Evolutionary conservation across 2,797 vertebrate genomes (phyloP), one percentile per base, ranked within the genome.

Genomic region (Catharus ustulatus): DNA sequence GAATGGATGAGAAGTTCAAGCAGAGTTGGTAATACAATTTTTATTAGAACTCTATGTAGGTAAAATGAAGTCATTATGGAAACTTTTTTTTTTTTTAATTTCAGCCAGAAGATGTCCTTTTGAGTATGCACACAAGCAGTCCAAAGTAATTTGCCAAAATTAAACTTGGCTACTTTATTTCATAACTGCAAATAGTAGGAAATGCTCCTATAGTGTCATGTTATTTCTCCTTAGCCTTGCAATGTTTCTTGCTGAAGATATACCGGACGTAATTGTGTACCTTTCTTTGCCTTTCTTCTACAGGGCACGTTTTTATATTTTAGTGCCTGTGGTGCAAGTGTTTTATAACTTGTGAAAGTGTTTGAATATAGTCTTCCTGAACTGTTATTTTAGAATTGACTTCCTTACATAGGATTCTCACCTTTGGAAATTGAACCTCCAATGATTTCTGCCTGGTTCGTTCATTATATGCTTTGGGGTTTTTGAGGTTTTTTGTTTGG

Each of bases 281-380:
- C 78, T 97, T 96, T 86, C 84, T 91, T 77, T 95, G 72, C 90
- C 92, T 89, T 92, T 85, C 87, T 95, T 91, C 89, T 54, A 36
- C 91, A 72, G 66, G 42, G 68, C 75, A 83, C 72, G 86, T 90
- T 96, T 86, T 93, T 97, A 91, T 87, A 91, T 97, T 82, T 93
- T 94, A 77, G 81, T 86, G 74, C 46, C 54, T 89, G 17, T 64
- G 85, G 68, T 97, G 72, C 90, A 94, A 92, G 66, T 92, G 85
- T 94, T 96, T 95, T 96, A 51, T 95, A 96, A 88, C 97, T 97
- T 96, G 94, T 88, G 58, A 74, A 92, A 89, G 55, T 80, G 40
- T 92, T 96, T 94, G 89, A 97, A 93, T 95, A 36, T 94, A 86
- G 88, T 94, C 89, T 95, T 96, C 85, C 93, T 95, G 84, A 84